Evolutionary conservation across 2,113 vertebrate species (phyloP).

Genomic region (Apteryx owenii): DNA sequence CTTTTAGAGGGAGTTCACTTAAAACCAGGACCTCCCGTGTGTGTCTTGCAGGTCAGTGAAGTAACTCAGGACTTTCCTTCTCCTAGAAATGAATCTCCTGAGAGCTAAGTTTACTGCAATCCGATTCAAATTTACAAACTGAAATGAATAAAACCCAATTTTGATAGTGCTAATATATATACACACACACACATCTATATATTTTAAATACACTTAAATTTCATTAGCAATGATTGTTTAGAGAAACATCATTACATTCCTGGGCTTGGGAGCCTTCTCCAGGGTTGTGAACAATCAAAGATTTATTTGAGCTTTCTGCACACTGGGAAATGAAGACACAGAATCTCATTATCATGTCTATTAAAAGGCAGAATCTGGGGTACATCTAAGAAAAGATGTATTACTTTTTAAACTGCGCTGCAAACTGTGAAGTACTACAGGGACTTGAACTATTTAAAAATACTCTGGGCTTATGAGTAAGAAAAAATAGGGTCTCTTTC

Average conservation of each 20-base stretch:
- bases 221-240: slow-evolving; percentile 81
- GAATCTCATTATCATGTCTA: slow-evolving; percentile 87
- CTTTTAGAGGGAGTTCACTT: slow-evolving; percentile 22
- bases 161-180: slow-evolving; percentile 57
- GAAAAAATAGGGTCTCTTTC: slow-evolving; percentile 61
- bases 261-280: slow-evolving; percentile 77
- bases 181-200: slow-evolving; percentile 54
- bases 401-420: slow-evolving; percentile 82
- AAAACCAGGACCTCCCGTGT: slow-evolving; percentile 15
- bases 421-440: slow-evolving; percentile 81
- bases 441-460: slow-evolving; percentile 86
- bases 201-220: slow-evolving; percentile 68
- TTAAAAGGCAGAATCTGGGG: slow-evolving; percentile 88
- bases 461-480: slow-evolving; percentile 72
- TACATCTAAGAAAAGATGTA: slow-evolving; percentile 86
- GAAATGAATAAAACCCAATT: slow-evolving; percentile 54
- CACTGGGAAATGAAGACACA: slow-evolving; percentile 84
- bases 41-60: slow-evolving; percentile 37
- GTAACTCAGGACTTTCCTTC: slow-evolving; percentile 64
- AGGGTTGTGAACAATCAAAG: slow-evolving; percentile 84
- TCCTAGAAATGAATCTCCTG: slow-evolving; percentile 43
- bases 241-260: slow-evolving; percentile 72
- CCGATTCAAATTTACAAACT: slow-evolving; percentile 52
- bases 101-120: slow-evolving; percentile 47
- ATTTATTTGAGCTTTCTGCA: slow-evolving; percentile 83